These are phyloP conservation scores for Microplitis deprimator DNA, from an alignment of 2,888 invertebrate genomes.

Conservation along the genomic window DNA sequence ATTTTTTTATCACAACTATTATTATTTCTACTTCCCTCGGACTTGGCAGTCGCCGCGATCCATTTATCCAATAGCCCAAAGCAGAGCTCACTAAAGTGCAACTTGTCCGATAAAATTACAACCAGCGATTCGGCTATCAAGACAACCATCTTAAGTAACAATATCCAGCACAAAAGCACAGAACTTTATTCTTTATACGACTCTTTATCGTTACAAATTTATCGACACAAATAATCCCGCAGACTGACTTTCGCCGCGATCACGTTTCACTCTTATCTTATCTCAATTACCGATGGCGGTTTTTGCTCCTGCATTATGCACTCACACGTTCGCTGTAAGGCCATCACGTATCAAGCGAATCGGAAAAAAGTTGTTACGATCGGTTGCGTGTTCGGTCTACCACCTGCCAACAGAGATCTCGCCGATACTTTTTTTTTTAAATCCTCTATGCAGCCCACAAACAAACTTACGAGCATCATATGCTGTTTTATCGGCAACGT, in stretches of 20 bases:
- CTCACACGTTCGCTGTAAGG: slow-evolving; percentile 18
- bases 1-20: not conserved
- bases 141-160: slow-evolving; percentile 13
- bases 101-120: slow-evolving; percentile 13
- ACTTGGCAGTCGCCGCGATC: not conserved
- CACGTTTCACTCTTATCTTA: slow-evolving; percentile 30
- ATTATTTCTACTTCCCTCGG: not conserved
- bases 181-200: slow-evolving; percentile 3
- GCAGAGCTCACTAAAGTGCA: not conserved
- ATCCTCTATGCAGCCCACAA: slow-evolving; percentile 28
- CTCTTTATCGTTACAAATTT: not conserved
- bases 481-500: slow-evolving; percentile 50
- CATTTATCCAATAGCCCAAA: not conserved
- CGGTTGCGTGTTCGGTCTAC: slow-evolving; percentile 41
- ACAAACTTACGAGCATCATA: not conserved
- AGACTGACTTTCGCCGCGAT: not conserved
- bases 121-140: not conserved
- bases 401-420: slow-evolving; percentile 44
- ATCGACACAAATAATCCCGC: not conserved
- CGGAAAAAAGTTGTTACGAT: slow-evolving; percentile 37
- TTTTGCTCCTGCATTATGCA: slow-evolving; percentile 24
- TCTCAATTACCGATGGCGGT: slow-evolving; percentile 15
- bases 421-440: slow-evolving; percentile 35
- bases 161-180: slow-evolving; percentile 8
- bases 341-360: slow-evolving; percentile 35